Conservation (phyloP, 1,140 invertebrate species). For the Hyposmocoma kahamanoa region DNA sequence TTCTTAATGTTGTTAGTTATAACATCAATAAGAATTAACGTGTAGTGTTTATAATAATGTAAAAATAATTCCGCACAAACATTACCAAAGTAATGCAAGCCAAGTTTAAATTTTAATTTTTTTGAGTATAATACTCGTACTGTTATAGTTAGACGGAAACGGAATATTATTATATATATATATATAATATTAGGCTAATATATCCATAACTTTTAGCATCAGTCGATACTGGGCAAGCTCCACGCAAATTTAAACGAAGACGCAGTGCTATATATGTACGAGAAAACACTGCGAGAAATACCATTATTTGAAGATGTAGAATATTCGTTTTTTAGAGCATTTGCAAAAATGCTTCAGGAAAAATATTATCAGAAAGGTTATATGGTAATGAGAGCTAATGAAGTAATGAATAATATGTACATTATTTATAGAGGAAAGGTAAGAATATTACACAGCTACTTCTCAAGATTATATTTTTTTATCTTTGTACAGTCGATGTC, state of each 20-base stretch:
- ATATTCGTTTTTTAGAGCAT: conserved; percentile 66
- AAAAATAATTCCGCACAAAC: too few relatives aligned
- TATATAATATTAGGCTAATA: neutral
- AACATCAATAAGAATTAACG: too few relatives aligned
- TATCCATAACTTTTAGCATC: conserved; percentile 42
- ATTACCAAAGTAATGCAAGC: too few relatives aligned
- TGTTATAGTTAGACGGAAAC: too few relatives aligned
- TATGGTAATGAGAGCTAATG: conserved; percentile 56
- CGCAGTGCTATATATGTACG: conserved; percentile 65
- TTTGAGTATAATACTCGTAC: conserved; percentile 9
- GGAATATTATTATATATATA: too few relatives aligned
- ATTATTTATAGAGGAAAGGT: conserved; percentile 66
- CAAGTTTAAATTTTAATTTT: conserved; percentile 2
- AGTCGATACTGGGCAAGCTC: conserved; percentile 61
- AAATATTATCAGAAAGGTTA: conserved; percentile 67
- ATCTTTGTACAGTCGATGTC: too few relatives aligned
- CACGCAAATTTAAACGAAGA: conserved; percentile 70
- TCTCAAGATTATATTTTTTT: too few relatives aligned
- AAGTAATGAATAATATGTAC: conserved; percentile 59
- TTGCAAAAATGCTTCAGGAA: conserved; percentile 63
- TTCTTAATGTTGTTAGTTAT: too few relatives aligned
- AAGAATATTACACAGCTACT: conserved; percentile 12
- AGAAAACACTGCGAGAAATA: conserved; percentile 63
- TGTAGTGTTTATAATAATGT: too few relatives aligned
- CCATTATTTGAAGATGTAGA: conserved; percentile 67